Base-by-base conservation (phyloP, 92 coral and sea anemone genomes). In the Scolanthus callimorphus region DNA sequence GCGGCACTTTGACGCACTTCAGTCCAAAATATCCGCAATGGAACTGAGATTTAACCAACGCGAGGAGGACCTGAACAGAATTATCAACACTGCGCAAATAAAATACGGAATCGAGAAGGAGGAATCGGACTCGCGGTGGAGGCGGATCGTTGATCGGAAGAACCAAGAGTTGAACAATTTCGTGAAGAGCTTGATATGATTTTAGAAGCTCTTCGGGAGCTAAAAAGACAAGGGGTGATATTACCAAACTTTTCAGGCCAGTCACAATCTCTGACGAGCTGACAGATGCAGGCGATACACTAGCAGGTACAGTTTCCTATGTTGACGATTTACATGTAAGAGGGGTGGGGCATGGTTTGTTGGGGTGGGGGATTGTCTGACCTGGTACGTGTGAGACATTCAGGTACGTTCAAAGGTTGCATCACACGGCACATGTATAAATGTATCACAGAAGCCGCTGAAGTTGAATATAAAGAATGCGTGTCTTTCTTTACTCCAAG, bases 91-190 rank as follows among this genome's bases (percentile, higher is more conserved):
- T 21, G 83, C 84, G 2, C 94, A 78, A 34, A 58, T 88, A 19
- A 76, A 83, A 8, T 90, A 92, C 23, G 80, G 73, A 12, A 69
- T 92, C 28, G 98, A 92, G 70, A 92, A 92, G 39, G 96, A 90
- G 53, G 94, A 81, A 31, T 75, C 79, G 3, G 90, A 84, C 13
- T 77, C 82, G 3, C 84, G 69, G 48, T 88, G 91, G 92, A 80
- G 91, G 23, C 71, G 78, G 48, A 57, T 82, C 11, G 51, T 92
- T 8, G 71, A 82, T 19, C 84, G 80, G 70, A 92, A 92, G 39
- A 88, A 90, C 65, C 92, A 86, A 67, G 98, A 92, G 84, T 90
- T 52, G 98, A 92, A 56, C 62, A 70, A 41, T 92, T 92, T 80
- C 89, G 98, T 0, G 71, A 47, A 51, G 98, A 92, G 46, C 85